Conservation (phyloP, 2,113 vertebrate genomes). For the Vanacampus margaritifer region DNA sequence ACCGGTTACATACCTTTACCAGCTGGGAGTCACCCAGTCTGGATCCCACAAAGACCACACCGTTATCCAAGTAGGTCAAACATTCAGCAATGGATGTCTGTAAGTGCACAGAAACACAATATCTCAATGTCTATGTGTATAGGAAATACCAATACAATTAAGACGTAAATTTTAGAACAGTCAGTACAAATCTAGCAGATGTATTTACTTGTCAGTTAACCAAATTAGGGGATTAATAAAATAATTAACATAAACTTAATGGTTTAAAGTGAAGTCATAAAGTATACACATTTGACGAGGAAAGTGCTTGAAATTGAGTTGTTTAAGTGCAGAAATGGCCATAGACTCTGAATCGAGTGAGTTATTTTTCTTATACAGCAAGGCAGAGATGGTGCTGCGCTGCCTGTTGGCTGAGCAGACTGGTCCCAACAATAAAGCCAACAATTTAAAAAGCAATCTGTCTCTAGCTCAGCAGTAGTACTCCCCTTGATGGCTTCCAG, state of each 20-base stretch:
- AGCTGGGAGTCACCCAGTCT: constrained; percentile 95
- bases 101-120: constrained; percentile 6
- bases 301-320: not conserved
- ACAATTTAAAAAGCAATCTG: constrained; percentile 36
- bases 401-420: constrained; percentile 5
- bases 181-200: not conserved
- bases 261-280: no score
- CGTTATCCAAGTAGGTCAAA: constrained; percentile 95
- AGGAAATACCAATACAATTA: not conserved
- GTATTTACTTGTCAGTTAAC: not conserved
- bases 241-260: not conserved
- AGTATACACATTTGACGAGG: not conserved
- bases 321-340: not conserved
- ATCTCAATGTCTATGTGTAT: not conserved
- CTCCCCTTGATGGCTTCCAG: constrained; percentile 22
- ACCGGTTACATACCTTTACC: constrained; percentile 80
- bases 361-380: constrained; percentile 2
- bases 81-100: constrained; percentile 98
- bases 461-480: constrained; percentile 8
- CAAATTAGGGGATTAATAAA: not conserved
- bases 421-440: constrained; percentile 4
- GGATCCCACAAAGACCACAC: constrained; percentile 96
- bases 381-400: not conserved
- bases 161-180: not conserved
- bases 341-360: not conserved